Base-by-base conservation (phyloP, 1,140 invertebrate species). In the Drosophila lowei region DNA sequence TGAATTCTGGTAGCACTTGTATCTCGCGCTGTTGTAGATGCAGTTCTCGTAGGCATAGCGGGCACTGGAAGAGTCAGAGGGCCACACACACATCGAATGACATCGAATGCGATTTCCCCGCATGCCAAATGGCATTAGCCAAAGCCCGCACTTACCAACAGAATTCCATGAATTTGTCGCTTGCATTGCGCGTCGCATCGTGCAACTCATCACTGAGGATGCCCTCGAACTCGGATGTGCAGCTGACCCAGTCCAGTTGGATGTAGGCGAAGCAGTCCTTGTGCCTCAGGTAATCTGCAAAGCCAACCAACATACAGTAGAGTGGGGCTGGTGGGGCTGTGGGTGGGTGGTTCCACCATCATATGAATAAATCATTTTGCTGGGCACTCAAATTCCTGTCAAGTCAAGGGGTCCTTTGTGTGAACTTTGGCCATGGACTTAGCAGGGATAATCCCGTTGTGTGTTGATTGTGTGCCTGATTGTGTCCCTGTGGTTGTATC, bases 21-120 rank as follows among this genome's bases (percentile, higher is more conserved):
- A 90, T 6, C 89, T 72, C 16, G 90, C 90, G 41, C 90, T 91
- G 42, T 89, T 91, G 60, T 89, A 91, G 56, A 91, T 91, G 74
- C 90, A 91, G 16, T 84, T 91, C 63, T 91, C 90, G 63, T 91
- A 91, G 7, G 88, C 90, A 28, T 79, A 78, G 11, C 90, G 80
- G 50, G 90, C 83, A 47, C 90, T 91, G 73, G 11, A 77, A 55
- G 57, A 53, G 71, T 38, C 63, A 16, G n/a, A 11, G 41, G 0
- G 1, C 16, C 28, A 30, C 2, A 38, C 11, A 8, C 34, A 38
- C 28, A 34, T 53, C 23, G 23, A 23, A 18, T 18, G 18, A 18
- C 18, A 72, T 47, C 47, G 70, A 52, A 9, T 23, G 25, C 6
- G 18, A 34, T 48, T 42, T 15, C 9, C n/a, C 30, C 8, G 2